Evolutionary conservation across 2,113 vertebrate genomes (phyloP).

Genomic region (Oreotrochilus melanogaster): DNA sequence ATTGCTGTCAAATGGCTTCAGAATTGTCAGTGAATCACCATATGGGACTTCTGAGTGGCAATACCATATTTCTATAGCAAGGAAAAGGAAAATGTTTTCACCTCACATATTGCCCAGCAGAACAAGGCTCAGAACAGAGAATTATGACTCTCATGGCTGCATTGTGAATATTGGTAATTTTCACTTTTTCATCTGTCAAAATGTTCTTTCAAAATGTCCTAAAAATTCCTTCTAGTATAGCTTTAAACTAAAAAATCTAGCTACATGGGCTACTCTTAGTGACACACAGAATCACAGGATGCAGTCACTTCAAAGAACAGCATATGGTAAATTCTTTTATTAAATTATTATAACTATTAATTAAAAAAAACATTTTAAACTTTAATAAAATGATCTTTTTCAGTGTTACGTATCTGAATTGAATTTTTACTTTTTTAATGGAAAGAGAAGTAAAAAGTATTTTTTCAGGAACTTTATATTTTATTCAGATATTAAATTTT

Average conservation of each 20-base stretch:
- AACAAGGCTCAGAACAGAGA: not conserved
- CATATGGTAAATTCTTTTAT: not conserved
- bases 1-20: not conserved
- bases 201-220: not conserved
- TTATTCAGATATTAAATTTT: not conserved
- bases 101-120: rapidly evolving
- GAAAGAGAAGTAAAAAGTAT: not conserved
- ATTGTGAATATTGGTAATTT: not conserved
- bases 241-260: not conserved
- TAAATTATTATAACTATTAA: not conserved
- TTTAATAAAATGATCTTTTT: not conserved
- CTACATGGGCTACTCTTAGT: not conserved
- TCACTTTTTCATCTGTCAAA: not conserved
- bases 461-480: not conserved
- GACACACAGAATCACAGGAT: not conserved
- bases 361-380: not conserved
- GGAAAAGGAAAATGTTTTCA: not conserved
- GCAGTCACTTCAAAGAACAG: not conserved
- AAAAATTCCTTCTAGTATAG: not conserved
- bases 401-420: not conserved
- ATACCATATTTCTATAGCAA: not conserved
- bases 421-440: not conserved
- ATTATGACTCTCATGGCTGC: not conserved
- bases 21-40: not conserved
- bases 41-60: not conserved